A percentile compares a stretch with the other conserved stretches of the same genome.
Evolutionary conservation across 2,888 invertebrate genomes (phyloP).

Genomic region (Eupithecia dodoneata): DNA sequence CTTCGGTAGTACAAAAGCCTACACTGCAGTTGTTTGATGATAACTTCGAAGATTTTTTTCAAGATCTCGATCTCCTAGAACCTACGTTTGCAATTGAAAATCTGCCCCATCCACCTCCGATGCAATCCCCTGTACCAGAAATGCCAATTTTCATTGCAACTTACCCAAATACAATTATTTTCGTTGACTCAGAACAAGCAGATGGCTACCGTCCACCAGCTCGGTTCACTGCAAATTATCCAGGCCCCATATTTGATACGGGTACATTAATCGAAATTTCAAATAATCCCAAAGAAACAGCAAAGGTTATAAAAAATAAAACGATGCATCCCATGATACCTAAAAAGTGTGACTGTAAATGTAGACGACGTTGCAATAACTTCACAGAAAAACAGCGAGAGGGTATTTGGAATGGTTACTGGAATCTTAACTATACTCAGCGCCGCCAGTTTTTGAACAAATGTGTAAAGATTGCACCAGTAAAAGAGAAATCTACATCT

Average conservation of each 20-base stretch:
- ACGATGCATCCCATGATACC: conserved; percentile 32
- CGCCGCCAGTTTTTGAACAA: conserved; percentile 32
- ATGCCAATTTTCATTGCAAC: conserved; percentile 30
- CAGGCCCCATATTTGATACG: conserved; percentile 33
- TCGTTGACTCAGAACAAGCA: conserved; percentile 21
- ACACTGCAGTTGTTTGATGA: not conserved
- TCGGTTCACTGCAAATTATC: conserved; percentile 35
- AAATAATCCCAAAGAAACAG: conserved; percentile 33
- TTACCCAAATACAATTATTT: conserved; percentile 7
- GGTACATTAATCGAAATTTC: conserved; percentile 28
- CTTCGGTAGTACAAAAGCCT: conserved; percentile 23
- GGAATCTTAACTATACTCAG: conserved; percentile 32
- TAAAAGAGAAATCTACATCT: conserved; percentile 32
- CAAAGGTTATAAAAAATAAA: conserved; percentile 34
- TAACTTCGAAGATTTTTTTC: conserved; percentile 30
- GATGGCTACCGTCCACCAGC: conserved; percentile 29
- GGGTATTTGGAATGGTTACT: conserved; percentile 36
- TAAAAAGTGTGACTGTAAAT: conserved; percentile 22
- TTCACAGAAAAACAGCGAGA: conserved; percentile 30
- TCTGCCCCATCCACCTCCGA: conserved; percentile 19
- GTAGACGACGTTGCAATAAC: conserved; percentile 25
- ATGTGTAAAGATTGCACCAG: conserved; percentile 24
- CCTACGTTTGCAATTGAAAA: conserved; percentile 26
- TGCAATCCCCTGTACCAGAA: conserved; percentile 22
- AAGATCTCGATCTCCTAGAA: conserved; percentile 35